Evolutionary conservation across 2,113 vertebrate species (phyloP).

Genomic region (Stegastes partitus): DNA sequence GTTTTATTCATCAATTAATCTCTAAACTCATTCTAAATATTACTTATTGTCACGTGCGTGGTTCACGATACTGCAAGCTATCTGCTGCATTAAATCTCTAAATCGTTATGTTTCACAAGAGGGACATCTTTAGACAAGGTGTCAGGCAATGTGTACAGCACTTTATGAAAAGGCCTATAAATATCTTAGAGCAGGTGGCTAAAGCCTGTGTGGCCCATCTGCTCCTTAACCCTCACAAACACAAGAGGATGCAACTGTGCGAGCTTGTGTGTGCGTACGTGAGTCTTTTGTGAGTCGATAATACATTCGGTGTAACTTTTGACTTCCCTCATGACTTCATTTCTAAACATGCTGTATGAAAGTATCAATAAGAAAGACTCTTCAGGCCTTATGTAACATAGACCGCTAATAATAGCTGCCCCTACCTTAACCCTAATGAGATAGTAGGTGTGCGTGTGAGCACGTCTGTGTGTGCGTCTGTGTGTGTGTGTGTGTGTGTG

Average conservation of each 20-base stretch:
- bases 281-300: neutral
- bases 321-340: neutral
- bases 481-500: neutral
- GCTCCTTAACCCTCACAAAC: conserved; percentile 66
- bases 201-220: conserved; percentile 79
- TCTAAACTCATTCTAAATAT: too few relatives aligned
- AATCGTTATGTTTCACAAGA: conserved; percentile 19
- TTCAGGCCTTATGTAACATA: conserved; percentile 34
- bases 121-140: conserved; percentile 36
- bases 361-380: conserved; percentile 4
- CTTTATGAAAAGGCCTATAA: conserved; percentile 71
- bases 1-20: too few relatives aligned
- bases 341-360: neutral
- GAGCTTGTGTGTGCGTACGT: neutral
- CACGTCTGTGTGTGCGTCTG: neutral
- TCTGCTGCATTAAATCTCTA: conserved; percentile 4
- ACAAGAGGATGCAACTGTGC: conserved; percentile 11
- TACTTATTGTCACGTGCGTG: too few relatives aligned
- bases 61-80: neutral
- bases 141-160: conserved; percentile 34
- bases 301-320: neutral
- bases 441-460: conserved; percentile 23
- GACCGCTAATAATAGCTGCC: conserved; percentile 53
- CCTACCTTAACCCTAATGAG: conserved; percentile 58
- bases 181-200: conserved; percentile 79